Base-by-base conservation (phyloP, 2,113 vertebrate species). In the Lepisosteus oculatus region DNA sequence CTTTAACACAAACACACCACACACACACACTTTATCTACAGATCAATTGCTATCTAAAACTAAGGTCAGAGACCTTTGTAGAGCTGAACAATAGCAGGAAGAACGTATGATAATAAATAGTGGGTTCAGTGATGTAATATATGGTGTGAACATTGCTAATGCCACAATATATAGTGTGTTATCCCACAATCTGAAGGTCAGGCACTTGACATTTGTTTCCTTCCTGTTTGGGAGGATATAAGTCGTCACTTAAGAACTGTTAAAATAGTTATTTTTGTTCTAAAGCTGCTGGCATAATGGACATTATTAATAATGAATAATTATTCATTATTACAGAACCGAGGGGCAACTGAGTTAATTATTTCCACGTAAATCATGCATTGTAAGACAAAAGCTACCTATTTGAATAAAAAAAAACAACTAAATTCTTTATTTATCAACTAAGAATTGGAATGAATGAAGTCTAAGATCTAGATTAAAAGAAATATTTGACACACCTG, bases 71-170 rank as follows among this genome's bases (percentile, higher is more conserved):
- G 79, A 80, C 78, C 80, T 73, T 68, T 51, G 57, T 64, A 42
- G 51, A 74, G 77, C 81, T 81, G 80, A 78, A 81, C 82, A 78
- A 81, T 84, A 69, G 82, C 77, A 75, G 82, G 82, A 84, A 81
- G 70, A 76, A 67, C 68, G 77, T 72, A 73, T 67, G 78, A 74
- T 78, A 70, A 76, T 78, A 74, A 80, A 79, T 80, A 78, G 78
- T 72, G 75, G 77, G 51, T 57, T 43, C 71, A 43, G 65, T 84
- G 80, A 84, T 81, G 82, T 81, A 78, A 81, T 77, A 73, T 75
- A 74, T 8, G 61, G 73, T 80, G 80, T 80, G 80, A 80, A 80
- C 65, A 45, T 69, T 79, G 67, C 61, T 54, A 61, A 63, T 70
- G 69, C 63, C 41, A 59, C 14, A 42, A 81, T 68, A 72, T 51